Conservation (phyloP, 2,888 invertebrate species). For the Agrotis ipsilon region DNA sequence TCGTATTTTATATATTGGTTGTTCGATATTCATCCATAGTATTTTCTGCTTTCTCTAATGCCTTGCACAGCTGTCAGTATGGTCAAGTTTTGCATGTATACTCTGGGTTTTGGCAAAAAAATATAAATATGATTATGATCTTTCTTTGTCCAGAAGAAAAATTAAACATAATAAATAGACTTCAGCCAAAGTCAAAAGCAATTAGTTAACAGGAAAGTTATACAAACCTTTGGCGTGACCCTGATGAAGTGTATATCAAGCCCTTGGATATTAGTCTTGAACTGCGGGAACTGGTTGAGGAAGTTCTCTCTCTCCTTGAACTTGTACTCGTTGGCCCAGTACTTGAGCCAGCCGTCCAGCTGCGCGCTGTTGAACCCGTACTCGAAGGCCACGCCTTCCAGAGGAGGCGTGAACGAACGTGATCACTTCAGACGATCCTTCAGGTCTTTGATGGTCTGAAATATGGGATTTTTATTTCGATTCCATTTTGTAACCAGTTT, state of each 20-base stretch:
- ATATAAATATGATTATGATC: no score
- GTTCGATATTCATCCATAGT: not conserved
- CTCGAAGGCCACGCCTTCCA: slow-evolving; percentile 93
- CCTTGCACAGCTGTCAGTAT: no score
- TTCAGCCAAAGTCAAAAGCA: not conserved
- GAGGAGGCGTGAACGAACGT: slow-evolving; percentile 85
- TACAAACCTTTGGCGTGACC: slow-evolving; percentile 88
- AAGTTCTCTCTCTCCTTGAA: slow-evolving; percentile 91
- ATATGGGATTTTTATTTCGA: not conserved
- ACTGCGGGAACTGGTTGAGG: slow-evolving; percentile 94
- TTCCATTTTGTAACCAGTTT: no score
- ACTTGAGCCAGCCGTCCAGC: slow-evolving; percentile 92
- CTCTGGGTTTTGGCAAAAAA: no score
- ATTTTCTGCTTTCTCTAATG: not conserved
- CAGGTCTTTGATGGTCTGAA: slow-evolving; percentile 80
- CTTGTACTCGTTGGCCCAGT: slow-evolving; percentile 95
- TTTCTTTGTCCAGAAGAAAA: not conserved
- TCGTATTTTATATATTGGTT: no score
- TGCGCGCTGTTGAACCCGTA: slow-evolving; percentile 95
- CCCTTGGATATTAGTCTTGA: slow-evolving; percentile 94
- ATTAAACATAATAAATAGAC: not conserved
- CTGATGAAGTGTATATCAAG: slow-evolving; percentile 91
- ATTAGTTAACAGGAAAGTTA: not conserved
- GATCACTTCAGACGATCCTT: slow-evolving; percentile 75
- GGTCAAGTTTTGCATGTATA: not conserved